A percentile compares a stretch with the other conserved stretches of the same genome.
Conservation (phyloP, 2,797 vertebrate species). For the Scolopax bukidnonensis region DNA sequence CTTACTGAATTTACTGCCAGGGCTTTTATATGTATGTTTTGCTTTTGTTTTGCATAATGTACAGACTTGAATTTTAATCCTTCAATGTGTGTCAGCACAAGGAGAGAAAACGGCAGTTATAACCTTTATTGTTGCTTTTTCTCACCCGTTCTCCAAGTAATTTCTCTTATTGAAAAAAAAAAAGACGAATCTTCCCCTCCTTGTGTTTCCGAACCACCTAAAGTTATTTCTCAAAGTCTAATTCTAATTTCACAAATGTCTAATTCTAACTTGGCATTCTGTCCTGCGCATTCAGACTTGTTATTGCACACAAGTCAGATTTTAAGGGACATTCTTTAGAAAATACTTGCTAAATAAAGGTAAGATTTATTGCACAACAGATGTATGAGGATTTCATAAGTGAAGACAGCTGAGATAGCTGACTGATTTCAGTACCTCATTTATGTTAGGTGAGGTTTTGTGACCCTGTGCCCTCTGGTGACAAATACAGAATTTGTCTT, state of each 20-base stretch:
- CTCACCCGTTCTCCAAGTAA: not conserved
- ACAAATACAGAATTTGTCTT: constrained; percentile 14
- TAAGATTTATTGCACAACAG: constrained; percentile 45
- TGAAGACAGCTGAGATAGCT: constrained; percentile 53
- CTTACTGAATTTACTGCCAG: not conserved
- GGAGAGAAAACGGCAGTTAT: not conserved
- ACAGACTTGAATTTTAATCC: not conserved
- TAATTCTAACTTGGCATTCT: not conserved
- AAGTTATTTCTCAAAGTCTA: not conserved
- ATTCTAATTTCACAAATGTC: not conserved
- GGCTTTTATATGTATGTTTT: constrained; percentile 31
- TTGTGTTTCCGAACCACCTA: not conserved
- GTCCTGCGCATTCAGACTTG: not conserved
- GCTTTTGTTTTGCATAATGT: constrained; percentile 20
- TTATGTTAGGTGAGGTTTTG: constrained; percentile 33
- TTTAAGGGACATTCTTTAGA: not conserved
- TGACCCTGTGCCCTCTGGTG: constrained; percentile 20
- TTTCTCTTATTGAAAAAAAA: not conserved
- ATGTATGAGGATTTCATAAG: not conserved
- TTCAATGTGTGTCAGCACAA: not conserved
- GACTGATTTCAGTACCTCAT: constrained; percentile 1
- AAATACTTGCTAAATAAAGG: constrained; percentile 11
- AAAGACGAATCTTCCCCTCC: not conserved
- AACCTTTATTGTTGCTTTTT: not conserved
- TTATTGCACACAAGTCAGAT: not conserved